phyloP scores from a whole-genome alignment of 1,140 invertebrate species.

The Tenebrio molitor region DNA sequence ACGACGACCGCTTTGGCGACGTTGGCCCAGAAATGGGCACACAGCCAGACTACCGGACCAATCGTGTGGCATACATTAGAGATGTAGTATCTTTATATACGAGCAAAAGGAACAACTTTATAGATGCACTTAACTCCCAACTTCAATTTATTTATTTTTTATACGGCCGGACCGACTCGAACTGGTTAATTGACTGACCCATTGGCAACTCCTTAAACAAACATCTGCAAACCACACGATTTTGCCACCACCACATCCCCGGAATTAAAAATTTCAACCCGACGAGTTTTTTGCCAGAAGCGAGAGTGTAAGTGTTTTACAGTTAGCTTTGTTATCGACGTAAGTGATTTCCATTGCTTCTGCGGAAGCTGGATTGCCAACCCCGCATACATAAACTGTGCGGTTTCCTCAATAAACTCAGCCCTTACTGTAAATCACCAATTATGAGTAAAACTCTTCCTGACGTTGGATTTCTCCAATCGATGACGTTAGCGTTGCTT shows the following conservation, averaged over 20 bases:
- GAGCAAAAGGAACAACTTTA: conserved; percentile 29
- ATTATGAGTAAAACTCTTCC: conserved; percentile 47
- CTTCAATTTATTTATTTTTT: conserved; percentile 35
- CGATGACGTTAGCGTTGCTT: conserved; percentile 46
- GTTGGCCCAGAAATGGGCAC: conserved; percentile 37
- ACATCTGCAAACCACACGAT: too few relatives aligned
- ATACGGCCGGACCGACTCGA: neutral
- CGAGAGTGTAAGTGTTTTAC: conserved; percentile 40
- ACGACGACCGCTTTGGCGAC: conserved; percentile 34
- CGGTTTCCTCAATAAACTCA: conserved; percentile 47
- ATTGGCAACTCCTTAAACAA: too few relatives aligned
- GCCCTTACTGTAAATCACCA: conserved; percentile 46
- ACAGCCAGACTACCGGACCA: conserved; percentile 41
- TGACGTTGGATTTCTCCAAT: conserved; percentile 47
- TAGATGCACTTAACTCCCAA: conserved; percentile 28
- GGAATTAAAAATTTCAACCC: conserved; percentile 20
- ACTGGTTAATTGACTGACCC: neutral
- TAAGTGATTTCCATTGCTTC: conserved; percentile 45
- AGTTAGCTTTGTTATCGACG: conserved; percentile 40
- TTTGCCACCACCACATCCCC: neutral
- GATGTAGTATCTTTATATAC: conserved; percentile 38
- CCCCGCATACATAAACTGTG: conserved; percentile 46
- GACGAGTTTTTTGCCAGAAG: conserved; percentile 29
- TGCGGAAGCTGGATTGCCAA: conserved; percentile 39
- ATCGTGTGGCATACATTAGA: conserved; percentile 43